Evolutionary conservation across 1,140 invertebrate species (phyloP).

Genomic region (Polypedilum pembai): DNA sequence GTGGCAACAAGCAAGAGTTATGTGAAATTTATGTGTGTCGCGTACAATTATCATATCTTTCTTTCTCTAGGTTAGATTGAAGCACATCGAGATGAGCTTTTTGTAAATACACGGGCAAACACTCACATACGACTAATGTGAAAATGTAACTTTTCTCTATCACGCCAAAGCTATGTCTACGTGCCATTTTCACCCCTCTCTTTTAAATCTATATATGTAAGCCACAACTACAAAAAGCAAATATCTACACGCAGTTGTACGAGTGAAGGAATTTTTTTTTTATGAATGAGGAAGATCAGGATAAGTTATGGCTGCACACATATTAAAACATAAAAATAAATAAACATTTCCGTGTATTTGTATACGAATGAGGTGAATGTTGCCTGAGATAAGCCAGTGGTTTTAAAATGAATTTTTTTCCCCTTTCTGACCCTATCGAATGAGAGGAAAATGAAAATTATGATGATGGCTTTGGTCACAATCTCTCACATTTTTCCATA

Average conservation of each 20-base stretch:
- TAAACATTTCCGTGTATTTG: not conserved
- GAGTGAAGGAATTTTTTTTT: too few species aligned
- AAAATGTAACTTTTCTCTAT: not conserved
- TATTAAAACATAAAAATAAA: conserved; percentile 20
- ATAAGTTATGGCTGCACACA: conserved; percentile 11
- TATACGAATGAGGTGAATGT: too few species aligned
- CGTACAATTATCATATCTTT: conserved; percentile 9
- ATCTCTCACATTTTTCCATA: not conserved
- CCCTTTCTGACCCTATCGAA: not conserved
- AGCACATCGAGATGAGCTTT: too few species aligned
- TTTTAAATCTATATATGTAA: not conserved
- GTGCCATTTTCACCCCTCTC: not conserved
- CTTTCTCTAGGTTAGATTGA: not conserved
- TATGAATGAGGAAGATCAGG: not conserved
- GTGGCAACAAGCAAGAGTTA: too few species aligned
- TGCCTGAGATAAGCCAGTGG: too few species aligned
- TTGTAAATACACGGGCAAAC: too few species aligned
- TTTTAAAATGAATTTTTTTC: not conserved
- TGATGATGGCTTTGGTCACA: not conserved
- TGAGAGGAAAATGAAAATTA: not conserved
- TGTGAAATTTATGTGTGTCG: not conserved
- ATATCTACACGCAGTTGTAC: not conserved
- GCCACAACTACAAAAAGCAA: not conserved
- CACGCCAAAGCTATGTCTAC: conserved; percentile 10
- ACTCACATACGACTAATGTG: too few species aligned